phyloP scores from a whole-genome alignment of 2,113 vertebrate genomes.

The Glaucidium brasilianum region DNA sequence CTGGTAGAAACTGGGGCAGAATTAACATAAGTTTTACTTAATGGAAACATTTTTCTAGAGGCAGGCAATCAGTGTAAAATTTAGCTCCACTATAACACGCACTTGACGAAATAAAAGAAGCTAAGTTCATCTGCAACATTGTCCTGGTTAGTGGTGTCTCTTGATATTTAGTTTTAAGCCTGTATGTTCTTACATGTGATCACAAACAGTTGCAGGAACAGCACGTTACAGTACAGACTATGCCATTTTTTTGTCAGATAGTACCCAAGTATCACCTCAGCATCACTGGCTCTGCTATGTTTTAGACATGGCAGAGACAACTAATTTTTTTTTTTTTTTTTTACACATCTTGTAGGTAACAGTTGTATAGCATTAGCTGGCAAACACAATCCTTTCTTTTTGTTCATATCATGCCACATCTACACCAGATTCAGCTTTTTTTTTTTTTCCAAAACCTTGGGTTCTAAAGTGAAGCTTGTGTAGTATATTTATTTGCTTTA shows the following conservation, averaged over 20 bases:
- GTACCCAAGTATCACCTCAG: background rate
- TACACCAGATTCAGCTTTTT: background rate
- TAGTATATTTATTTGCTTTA: background rate
- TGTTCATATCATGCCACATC: background rate
- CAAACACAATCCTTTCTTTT: background rate
- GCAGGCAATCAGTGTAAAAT: background rate
- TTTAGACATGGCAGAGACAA: background rate
- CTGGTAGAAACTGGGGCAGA: background rate
- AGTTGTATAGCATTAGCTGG: background rate
- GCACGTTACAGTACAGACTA: fast-evolving
- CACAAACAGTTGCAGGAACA: background rate
- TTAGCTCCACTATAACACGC: background rate
- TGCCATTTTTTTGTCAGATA: background rate
- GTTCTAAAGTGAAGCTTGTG: background rate
- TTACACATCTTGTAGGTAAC: background rate
- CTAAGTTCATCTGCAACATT: background rate
- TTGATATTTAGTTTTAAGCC: background rate
- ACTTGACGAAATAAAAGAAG: background rate
- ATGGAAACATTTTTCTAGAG: background rate
- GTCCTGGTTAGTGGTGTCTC: background rate
- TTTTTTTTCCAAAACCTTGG: background rate
- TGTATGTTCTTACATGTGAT: background rate
- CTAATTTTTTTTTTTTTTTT: background rate
- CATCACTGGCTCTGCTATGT: background rate
- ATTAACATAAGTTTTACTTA: background rate